Percentiles rank a stretch among this genome's conserved stretches.
Evolutionary conservation across 2,113 vertebrate genomes (phyloP).

Genomic region (Elgaria multicarinata): DNA sequence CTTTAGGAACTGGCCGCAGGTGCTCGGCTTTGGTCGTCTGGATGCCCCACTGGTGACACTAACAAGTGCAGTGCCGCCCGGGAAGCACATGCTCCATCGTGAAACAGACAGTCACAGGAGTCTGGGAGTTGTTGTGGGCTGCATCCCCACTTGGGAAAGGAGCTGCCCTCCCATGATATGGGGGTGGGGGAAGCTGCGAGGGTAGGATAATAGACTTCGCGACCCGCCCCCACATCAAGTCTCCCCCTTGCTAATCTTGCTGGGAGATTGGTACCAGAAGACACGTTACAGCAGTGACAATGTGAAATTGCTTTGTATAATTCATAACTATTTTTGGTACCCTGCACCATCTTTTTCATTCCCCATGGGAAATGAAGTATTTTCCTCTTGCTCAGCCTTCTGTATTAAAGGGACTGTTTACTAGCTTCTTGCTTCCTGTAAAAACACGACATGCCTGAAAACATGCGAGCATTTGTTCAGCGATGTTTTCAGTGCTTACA

Average conservation of each 20-base stretch:
- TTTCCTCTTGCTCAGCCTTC: background rate
- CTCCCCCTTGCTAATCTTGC: background rate
- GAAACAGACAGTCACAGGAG: background rate
- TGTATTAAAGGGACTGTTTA: slow-evolving; percentile 35
- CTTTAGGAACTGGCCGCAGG: too few relatives aligned
- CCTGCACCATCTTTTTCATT: slow-evolving; percentile 4
- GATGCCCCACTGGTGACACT: background rate
- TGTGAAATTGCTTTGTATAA: slow-evolving; percentile 18
- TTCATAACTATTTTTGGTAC: slow-evolving; percentile 10
- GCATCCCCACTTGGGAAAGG: background rate
- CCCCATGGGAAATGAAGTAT: background rate
- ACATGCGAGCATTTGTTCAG: slow-evolving; percentile 22
- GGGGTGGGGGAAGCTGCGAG: background rate
- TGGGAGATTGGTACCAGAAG: background rate
- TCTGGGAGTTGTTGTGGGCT: background rate
- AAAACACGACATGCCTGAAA: background rate
- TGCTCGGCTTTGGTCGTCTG: background rate
- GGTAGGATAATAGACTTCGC: background rate
- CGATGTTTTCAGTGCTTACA: background rate
- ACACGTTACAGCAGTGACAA: background rate
- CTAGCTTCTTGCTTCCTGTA: slow-evolving; percentile 13
- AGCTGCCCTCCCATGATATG: background rate
- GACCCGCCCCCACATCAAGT: rapidly evolving
- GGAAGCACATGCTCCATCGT: too few relatives aligned
- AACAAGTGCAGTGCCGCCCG: background rate